Evolutionary conservation across 2,888 invertebrate genomes (phyloP).

Genomic region (Pristionchus mayeri): DNA sequence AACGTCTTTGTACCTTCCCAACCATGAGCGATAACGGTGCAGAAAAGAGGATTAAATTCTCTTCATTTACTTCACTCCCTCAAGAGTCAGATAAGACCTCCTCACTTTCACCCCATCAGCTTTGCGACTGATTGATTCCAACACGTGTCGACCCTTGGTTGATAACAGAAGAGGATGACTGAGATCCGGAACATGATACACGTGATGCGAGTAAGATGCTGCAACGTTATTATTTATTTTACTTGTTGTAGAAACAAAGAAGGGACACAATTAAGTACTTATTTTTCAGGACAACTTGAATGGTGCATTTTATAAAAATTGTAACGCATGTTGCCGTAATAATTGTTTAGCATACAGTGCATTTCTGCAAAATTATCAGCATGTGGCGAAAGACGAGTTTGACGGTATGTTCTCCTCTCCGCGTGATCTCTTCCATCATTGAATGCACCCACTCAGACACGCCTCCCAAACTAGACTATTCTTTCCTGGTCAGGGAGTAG

Average conservation of each 20-base stretch:
- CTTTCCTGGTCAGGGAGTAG: not conserved
- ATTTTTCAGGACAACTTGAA: no score
- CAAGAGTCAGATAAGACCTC: not conserved
- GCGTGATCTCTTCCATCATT: not conserved
- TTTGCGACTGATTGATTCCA: not conserved
- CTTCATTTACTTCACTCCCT: no score
- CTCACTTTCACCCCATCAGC: not conserved
- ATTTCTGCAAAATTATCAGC: no score
- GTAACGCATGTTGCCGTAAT: not conserved
- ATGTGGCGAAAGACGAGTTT: no score
- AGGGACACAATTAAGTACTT: no score
- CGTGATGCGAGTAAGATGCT: not conserved
- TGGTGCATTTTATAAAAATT: no score
- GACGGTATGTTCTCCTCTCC: not conserved
- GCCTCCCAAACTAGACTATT: not conserved
- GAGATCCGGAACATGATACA: not conserved
- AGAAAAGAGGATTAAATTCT: not conserved
- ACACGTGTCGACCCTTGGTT: not conserved
- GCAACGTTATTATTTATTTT: not conserved
- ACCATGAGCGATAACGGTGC: not conserved
- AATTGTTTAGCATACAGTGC: no score
- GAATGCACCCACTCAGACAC: not conserved
- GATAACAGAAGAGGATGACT: not conserved
- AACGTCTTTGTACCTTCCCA: not conserved
- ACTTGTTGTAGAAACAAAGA: no score